These are phyloP conservation scores for Craseonycteris thonglongyai DNA, from an alignment of 2,113 vertebrate genomes.

Conservation along the genomic window DNA sequence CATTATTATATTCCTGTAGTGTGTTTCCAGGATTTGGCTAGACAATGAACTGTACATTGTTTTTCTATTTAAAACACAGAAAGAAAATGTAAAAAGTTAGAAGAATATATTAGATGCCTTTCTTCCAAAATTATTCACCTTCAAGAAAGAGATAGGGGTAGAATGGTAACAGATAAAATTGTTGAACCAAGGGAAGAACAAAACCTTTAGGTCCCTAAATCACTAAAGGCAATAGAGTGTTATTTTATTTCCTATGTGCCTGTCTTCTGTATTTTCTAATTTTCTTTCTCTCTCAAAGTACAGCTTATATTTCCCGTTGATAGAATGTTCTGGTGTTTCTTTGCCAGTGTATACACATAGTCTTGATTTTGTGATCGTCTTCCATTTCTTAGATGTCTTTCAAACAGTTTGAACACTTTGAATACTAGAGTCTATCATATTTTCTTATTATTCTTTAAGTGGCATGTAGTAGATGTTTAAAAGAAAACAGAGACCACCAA, in stretches of 20 bases:
- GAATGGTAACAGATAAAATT: neutral
- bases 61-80: slow-evolving; percentile 7
- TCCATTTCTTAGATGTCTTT: neutral
- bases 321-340: neutral
- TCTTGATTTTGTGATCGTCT: neutral
- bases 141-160: neutral
- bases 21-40: slow-evolving; percentile 7
- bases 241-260: no score
- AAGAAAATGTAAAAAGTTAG: neutral
- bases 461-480: neutral
- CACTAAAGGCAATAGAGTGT: neutral
- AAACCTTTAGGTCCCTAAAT: neutral
- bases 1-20: slow-evolving; percentile 7
- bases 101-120: neutral
- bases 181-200: neutral
- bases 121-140: neutral
- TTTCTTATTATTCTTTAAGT: neutral
- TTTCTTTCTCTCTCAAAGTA: neutral
- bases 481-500: neutral
- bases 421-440: neutral
- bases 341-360: neutral
- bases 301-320: neutral
- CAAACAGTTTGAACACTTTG: neutral
- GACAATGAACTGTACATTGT: neutral
- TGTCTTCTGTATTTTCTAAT: neutral